Conservation (phyloP, 2,888 invertebrate species). For the Drosophila koepferae region DNA sequence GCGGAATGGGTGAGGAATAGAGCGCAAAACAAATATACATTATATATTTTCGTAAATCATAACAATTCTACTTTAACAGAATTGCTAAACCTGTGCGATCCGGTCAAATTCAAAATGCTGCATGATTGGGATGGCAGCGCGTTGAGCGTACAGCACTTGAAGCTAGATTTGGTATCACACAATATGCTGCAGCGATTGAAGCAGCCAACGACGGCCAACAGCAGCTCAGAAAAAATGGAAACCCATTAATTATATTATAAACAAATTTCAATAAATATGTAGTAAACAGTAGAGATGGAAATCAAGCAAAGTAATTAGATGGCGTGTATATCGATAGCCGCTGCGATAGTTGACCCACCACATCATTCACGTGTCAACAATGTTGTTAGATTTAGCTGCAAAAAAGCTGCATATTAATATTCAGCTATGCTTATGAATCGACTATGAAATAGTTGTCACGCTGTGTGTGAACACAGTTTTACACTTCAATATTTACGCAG, state of each 20-base stretch:
- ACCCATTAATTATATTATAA: neutral
- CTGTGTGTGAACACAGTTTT: neutral
- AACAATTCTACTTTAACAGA: conserved; percentile 55
- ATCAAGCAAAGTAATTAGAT: neutral
- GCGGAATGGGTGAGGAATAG: conserved; percentile 88
- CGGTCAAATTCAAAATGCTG: conserved; percentile 78
- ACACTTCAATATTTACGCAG: neutral
- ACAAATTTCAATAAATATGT: neutral
- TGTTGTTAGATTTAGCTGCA: neutral
- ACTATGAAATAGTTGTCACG: neutral
- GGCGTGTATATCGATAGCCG: conserved; percentile 3
- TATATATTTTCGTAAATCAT: neutral
- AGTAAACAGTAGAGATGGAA: neutral
- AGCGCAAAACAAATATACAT: neutral
- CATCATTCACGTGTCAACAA: neutral
- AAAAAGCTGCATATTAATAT: neutral
- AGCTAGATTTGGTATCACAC: conserved; percentile 82
- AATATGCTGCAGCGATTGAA: conserved; percentile 79
- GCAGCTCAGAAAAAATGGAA: conserved; percentile 25
- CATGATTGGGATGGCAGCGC: conserved; percentile 85
- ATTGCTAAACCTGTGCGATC: conserved; percentile 82
- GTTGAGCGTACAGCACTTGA: conserved; percentile 84
- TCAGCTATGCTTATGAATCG: no score
- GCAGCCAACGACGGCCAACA: conserved; percentile 12
- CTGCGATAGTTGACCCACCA: conserved; percentile 10